Conservation (phyloP, 2,888 invertebrate species). For the Amphimallon solstitiale region DNA sequence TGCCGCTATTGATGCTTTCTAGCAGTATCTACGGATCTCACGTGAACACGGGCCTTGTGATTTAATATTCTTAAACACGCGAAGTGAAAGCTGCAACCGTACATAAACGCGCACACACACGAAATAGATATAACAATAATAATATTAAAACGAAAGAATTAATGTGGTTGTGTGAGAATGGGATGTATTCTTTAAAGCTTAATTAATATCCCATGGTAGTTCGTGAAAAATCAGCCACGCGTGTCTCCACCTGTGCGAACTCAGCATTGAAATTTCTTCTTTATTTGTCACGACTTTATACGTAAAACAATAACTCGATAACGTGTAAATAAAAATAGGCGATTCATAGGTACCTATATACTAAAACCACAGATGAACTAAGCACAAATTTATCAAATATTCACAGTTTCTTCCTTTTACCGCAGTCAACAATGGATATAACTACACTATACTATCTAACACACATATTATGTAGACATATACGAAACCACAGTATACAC, state of each 20-base stretch:
- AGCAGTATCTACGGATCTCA: background rate
- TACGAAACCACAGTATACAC: too few relatives aligned
- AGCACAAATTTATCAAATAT: too few relatives aligned
- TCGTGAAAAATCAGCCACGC: constrained; percentile 15
- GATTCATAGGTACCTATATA: too few relatives aligned
- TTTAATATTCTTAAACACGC: too few relatives aligned
- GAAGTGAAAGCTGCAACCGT: too few relatives aligned
- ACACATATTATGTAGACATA: too few relatives aligned
- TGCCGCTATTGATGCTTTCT: too few relatives aligned
- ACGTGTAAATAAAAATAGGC: background rate
- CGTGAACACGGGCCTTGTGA: too few relatives aligned
- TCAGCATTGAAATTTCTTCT: constrained; percentile 13
- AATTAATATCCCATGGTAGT: background rate
- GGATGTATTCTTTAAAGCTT: too few relatives aligned
- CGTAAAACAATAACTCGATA: background rate
- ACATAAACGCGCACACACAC: too few relatives aligned
- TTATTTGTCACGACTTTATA: background rate
- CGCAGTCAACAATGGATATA: background rate
- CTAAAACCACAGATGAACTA: too few relatives aligned
- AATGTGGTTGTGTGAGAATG: background rate
- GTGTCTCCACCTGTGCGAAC: constrained; percentile 12
- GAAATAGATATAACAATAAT: too few relatives aligned
- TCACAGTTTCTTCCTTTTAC: background rate
- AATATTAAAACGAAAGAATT: background rate
- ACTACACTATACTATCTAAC: background rate